Conservation (phyloP, 2,797 vertebrate species). For the Pelobates cultripes region DNA sequence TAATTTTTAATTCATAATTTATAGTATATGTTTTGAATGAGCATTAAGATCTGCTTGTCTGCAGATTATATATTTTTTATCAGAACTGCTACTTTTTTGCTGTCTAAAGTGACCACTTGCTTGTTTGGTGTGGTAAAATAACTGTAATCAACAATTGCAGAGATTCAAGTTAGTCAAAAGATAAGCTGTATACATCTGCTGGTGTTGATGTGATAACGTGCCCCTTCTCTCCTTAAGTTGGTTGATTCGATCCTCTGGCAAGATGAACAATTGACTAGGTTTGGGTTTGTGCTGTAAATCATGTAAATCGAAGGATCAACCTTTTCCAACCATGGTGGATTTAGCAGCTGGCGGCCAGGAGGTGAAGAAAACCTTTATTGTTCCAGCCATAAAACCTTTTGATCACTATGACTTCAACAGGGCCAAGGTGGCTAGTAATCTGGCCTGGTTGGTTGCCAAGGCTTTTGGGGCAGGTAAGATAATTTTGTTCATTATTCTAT, state of each 20-base stretch:
- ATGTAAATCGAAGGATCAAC: constrained; percentile 60
- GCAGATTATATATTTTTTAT: too few species aligned
- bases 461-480: constrained; percentile 94
- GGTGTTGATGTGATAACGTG: too few species aligned
- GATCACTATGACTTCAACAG: constrained; percentile 95
- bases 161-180: too few species aligned
- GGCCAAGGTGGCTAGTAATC: constrained; percentile 92
- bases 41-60: background rate
- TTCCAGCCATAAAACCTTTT: constrained; percentile 90
- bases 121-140: too few species aligned
- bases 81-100: too few species aligned
- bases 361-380: constrained; percentile 82
- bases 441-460: constrained; percentile 94
- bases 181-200: too few species aligned
- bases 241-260: background rate
- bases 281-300: constrained; percentile 35
- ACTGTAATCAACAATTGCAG: too few species aligned
- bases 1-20: background rate
- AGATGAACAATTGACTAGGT: background rate
- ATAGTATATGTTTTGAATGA: background rate
- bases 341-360: constrained; percentile 78
- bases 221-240: too few species aligned
- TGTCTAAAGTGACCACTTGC: too few species aligned
- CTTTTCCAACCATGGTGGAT: constrained; percentile 85
- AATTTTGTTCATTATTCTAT: background rate